phyloP scores from a whole-genome alignment of 2,797 vertebrate species.

The Pipistrellus kuhlii region DNA sequence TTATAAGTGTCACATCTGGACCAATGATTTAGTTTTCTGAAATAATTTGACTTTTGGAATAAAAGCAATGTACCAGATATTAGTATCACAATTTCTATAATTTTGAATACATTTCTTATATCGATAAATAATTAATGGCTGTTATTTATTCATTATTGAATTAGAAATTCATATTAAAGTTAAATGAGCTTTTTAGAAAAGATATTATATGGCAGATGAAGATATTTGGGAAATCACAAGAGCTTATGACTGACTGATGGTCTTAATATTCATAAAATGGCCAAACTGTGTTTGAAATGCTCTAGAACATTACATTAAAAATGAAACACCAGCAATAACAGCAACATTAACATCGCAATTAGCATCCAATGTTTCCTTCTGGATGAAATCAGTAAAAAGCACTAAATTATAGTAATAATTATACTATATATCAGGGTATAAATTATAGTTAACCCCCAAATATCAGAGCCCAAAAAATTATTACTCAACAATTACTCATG shows the following conservation, averaged over 20 bases:
- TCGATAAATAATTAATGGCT: slow-evolving; percentile 81
- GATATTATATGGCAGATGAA: slow-evolving; percentile 67
- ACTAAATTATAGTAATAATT: background rate
- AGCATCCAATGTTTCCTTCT: background rate
- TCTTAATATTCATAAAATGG: slow-evolving; percentile 74
- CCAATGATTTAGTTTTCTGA: background rate
- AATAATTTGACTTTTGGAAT: slow-evolving; percentile 38
- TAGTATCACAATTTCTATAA: slow-evolving; percentile 76
- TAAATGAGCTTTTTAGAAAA: slow-evolving; percentile 47
- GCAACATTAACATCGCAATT: background rate
- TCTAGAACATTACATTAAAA: slow-evolving; percentile 46
- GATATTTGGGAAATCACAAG: slow-evolving; percentile 63
- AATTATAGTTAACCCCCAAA: background rate
- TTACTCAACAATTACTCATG: background rate
- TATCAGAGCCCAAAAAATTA: background rate
- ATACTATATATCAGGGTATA: background rate
- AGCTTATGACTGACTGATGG: slow-evolving; percentile 62
- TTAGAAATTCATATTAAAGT: slow-evolving; percentile 63
- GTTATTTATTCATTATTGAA: slow-evolving; percentile 82
- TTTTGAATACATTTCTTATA: slow-evolving; percentile 74
- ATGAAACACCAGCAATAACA: background rate
- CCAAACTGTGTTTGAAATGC: background rate
- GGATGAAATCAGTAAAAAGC: background rate
- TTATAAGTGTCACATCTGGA: background rate
- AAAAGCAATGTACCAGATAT: slow-evolving; percentile 58